Conservation (phyloP, 2,888 invertebrate species). For the Colostygia pectinataria region DNA sequence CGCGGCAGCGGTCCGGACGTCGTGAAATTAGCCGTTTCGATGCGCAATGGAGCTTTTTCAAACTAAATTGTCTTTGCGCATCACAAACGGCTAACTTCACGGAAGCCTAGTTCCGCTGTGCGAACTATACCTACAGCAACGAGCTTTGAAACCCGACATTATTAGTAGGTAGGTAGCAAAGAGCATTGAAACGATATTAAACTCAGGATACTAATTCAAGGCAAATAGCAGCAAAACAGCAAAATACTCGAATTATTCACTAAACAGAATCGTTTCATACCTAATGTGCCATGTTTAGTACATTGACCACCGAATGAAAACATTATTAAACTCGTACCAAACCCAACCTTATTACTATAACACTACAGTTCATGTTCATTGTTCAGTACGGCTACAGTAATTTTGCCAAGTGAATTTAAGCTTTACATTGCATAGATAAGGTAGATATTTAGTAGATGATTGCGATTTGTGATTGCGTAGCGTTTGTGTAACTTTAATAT, state of each 20-base stretch:
- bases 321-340: slow-evolving; percentile 30
- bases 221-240: slow-evolving; percentile 11
- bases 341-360: slow-evolving; percentile 38
- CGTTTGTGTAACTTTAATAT: slow-evolving; percentile 35
- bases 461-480: slow-evolving; percentile 18
- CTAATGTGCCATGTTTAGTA: slow-evolving; percentile 27
- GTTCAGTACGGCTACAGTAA: neutral
- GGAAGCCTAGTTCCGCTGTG: too few relatives aligned
- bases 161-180: too few relatives aligned
- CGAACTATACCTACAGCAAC: too few relatives aligned
- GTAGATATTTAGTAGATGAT: slow-evolving; percentile 8
- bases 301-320: slow-evolving; percentile 37
- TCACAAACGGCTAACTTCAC: too few relatives aligned
- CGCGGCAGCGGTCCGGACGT: slow-evolving; percentile 8
- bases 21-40: too few relatives aligned
- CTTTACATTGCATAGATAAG: slow-evolving; percentile 15
- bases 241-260: slow-evolving; percentile 27
- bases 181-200: neutral
- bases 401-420: slow-evolving; percentile 15
- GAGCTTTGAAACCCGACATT: too few relatives aligned
- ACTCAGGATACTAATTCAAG: slow-evolving; percentile 12
- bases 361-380: slow-evolving; percentile 32
- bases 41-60: too few relatives aligned
- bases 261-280: slow-evolving; percentile 39
- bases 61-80: too few relatives aligned